Percentiles rank a stretch among this genome's conserved stretches.
These are phyloP conservation scores for Pseudomyrmex sp. DNA, from an alignment of 1,140 invertebrate species.

Conservation along the genomic window DNA sequence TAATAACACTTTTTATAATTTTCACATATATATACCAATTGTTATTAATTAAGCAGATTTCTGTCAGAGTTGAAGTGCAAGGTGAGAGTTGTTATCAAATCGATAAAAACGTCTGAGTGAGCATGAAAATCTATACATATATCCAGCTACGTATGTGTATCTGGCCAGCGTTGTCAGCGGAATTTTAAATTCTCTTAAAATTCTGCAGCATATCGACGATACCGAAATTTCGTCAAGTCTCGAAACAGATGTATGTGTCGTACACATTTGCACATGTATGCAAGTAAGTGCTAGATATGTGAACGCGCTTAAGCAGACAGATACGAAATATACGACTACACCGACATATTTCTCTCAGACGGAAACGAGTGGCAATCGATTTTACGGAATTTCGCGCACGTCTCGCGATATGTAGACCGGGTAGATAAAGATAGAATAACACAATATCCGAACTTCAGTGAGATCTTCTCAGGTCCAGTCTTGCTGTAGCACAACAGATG, in stretches of 20 bases:
- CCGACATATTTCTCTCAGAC: constrained; percentile 18
- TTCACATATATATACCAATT: constrained; percentile 63
- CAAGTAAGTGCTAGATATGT: background rate
- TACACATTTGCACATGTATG: background rate
- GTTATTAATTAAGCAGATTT: constrained; percentile 77
- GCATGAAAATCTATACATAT: background rate
- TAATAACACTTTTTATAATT: constrained; percentile 72
- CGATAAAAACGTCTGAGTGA: constrained; percentile 40
- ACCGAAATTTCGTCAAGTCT: constrained; percentile 67
- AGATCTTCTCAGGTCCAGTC: background rate
- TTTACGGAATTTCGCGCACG: constrained; percentile 36
- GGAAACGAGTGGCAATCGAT: constrained; percentile 51
- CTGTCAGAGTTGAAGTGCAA: constrained; percentile 18
- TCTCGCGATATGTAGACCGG: constrained; percentile 10
- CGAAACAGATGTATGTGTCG: background rate
- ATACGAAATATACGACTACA: constrained; percentile 3
- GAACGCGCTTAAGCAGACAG: background rate
- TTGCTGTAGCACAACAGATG: background rate
- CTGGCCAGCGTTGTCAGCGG: constrained; percentile 69
- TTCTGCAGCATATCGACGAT: constrained; percentile 46
- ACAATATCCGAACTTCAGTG: constrained; percentile 37
- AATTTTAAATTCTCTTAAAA: constrained; percentile 77
- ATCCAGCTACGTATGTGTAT: constrained; percentile 21
- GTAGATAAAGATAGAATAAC: constrained; percentile 37
- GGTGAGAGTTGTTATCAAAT: background rate